Evolutionary conservation across 37 sponge, comb jelly and placozoan genomes (phyloP).

Genomic region (Eunapius fragilis): DNA sequence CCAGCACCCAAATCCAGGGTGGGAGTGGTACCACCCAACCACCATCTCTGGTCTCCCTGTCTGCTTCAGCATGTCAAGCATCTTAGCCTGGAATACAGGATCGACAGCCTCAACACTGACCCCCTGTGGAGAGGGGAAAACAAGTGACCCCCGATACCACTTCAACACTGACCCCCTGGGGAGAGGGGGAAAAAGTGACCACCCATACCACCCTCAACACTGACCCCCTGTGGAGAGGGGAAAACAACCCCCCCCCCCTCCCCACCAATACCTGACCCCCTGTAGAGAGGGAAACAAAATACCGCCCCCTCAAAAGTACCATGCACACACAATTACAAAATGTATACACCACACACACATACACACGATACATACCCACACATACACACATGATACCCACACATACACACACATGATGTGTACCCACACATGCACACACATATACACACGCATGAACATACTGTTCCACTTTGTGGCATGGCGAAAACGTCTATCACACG

Average conservation of each 20-base stretch:
- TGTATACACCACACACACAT: no score
- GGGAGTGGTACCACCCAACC: conserved; percentile 99
- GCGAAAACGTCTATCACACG: conserved; percentile 99
- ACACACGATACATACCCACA: neutral
- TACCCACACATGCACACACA: neutral
- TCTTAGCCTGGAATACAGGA: conserved; percentile 98
- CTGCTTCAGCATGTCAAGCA: conserved; percentile 99
- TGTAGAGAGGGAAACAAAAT: neutral
- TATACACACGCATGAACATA: conserved; percentile 7
- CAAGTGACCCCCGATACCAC: conserved; percentile 73
- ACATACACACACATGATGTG: no score
- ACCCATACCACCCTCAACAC: conserved; percentile 98
- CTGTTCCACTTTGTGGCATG: conserved; percentile 99
- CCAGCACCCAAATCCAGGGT: conserved; percentile 99
- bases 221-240: conserved; percentile 79
- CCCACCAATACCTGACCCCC: no score
- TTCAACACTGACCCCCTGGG: conserved; percentile 97
- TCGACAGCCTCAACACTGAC: conserved; percentile 99
- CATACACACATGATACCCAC: no score
- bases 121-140: conserved; percentile 54
- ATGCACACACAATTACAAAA: no score
- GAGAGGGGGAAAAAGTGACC: no score
- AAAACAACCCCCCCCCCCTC: no score
- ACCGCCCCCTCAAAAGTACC: no score
- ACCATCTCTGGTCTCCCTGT: conserved; percentile 99